A percentile compares a stretch with the other conserved stretches of the same genome.
These are phyloP conservation scores for Eumeta japonica DNA, from an alignment of 1,140 invertebrate genomes.

Conservation along the genomic window DNA sequence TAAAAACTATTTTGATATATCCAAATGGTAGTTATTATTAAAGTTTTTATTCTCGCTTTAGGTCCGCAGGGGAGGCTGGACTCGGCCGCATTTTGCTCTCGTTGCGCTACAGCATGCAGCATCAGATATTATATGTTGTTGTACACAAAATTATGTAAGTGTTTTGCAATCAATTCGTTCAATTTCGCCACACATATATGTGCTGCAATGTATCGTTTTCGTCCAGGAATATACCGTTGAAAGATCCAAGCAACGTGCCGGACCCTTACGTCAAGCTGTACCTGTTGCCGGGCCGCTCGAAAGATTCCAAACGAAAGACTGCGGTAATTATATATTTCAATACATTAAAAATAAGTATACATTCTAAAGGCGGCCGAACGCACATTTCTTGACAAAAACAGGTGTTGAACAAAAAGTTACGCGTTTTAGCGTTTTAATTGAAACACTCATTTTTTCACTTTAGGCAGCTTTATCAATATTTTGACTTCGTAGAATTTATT, in stretches of 20 bases:
- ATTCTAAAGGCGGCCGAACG: neutral
- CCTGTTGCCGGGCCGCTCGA: constrained; percentile 81
- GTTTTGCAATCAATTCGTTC: constrained; percentile 16
- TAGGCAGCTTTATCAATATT: too few species aligned
- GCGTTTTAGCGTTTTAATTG: too few species aligned
- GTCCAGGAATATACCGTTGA: constrained; percentile 78
- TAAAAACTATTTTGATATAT: too few species aligned
- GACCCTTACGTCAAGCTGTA: constrained; percentile 95
- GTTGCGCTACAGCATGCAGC: constrained; percentile 78
- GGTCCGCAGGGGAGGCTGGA: constrained; percentile 66
- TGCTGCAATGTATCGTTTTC: constrained; percentile 15
- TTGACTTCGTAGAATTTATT: too few species aligned
- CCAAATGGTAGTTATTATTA: too few species aligned
- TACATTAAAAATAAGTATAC: neutral
- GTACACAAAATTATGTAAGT: constrained; percentile 88
- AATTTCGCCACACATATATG: neutral
- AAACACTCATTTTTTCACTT: too few species aligned
- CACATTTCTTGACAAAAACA: neutral
- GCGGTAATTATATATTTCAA: constrained; percentile 62
- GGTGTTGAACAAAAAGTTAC: too few species aligned
- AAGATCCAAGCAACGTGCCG: constrained; percentile 84
- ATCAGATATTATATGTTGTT: constrained; percentile 78
- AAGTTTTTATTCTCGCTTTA: too few species aligned
- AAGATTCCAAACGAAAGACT: constrained; percentile 89
- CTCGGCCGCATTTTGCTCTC: constrained; percentile 82